Base-by-base conservation (phyloP, 2,888 invertebrate species). In the Caenorhabditis zanzibari region DNA sequence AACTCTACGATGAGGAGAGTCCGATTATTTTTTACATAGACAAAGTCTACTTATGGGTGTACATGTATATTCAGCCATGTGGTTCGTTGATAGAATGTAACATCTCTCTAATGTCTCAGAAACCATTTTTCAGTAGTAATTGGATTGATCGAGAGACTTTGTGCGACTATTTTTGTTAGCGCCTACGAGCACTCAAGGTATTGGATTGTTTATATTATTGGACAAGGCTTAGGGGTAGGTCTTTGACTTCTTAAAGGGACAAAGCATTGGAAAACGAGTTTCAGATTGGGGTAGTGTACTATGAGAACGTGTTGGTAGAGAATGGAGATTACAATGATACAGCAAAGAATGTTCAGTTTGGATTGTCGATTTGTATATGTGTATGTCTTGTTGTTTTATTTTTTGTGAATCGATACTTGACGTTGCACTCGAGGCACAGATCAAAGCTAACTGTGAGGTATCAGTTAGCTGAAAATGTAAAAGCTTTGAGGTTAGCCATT, bases 61-160 rank as follows among this genome's bases (percentile, higher is more conserved):
- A 85, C 44, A 63, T 84, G 61, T 81, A 81, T 44, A 83, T 83
- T 38, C 83, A 81, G n/a, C 85, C 85, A 24, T 81, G 80, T 38
- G 85, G 85, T 84, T 24, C 64, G 74, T 41, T 7, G 16, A 22
- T 38, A 22, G 0, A n/a, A n/a, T n/a, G n/a, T n/a, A n/a, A n/a
- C n/a, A n/a, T n/a, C n/a, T 19, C 35, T 26, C 24, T 24, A 22
- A 56, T 16, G 12, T 35, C 58, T 41, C 35, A 47, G 9, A 56
- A 14, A 14, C 12, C 41, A 16, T 64, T 80, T n/a, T 83, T 26
- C 58, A 86, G 86, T 86, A 2, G 84, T 84, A 19, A 82, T 84
- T 41, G 83, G 84, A 47, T 63, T 86, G 41, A 19, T 86, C n/a
- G 86, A 86, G 38, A 19, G 86, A 32, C 49, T 75, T 2, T 80